Percentiles rank a stretch among this genome's conserved stretches.
phyloP scores from a whole-genome alignment of 2,113 vertebrate genomes.

The Ranitomeya imitator region DNA sequence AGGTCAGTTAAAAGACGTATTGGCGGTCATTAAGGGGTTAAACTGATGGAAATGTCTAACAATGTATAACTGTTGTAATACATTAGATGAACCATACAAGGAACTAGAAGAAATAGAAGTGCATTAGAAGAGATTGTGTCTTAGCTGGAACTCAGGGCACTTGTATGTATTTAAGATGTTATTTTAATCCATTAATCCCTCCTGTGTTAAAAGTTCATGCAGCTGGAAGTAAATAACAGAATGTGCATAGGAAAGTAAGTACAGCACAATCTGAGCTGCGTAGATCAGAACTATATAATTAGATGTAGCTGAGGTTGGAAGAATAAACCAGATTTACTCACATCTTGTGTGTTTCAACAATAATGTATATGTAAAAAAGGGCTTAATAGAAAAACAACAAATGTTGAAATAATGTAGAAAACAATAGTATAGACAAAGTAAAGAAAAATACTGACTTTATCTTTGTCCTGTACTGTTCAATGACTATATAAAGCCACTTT shows the following conservation, averaged over 20 bases:
- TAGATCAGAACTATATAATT: slow-evolving; percentile 20
- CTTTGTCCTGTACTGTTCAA: not conserved
- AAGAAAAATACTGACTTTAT: not conserved
- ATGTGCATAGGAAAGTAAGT: not conserved
- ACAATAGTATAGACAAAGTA: not conserved
- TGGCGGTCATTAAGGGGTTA: too few species aligned
- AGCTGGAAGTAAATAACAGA: not conserved
- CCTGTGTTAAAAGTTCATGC: slow-evolving; percentile 25
- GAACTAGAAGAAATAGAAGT: not conserved
- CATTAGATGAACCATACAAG: not conserved
- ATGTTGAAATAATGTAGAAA: too few species aligned
- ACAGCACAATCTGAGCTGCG: not conserved
- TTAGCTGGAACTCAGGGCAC: not conserved
- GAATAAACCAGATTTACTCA: not conserved
- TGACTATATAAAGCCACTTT: not conserved
- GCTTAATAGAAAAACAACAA: not conserved
- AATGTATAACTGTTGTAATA: not conserved
- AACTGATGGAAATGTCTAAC: not conserved
- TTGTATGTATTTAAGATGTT: not conserved
- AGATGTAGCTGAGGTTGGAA: not conserved
- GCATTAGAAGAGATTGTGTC: not conserved
- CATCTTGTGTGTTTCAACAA: not conserved
- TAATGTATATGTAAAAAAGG: not conserved
- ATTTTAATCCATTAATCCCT: slow-evolving; percentile 33
- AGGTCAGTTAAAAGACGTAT: too few species aligned